These are phyloP conservation scores for Microtus oregoni DNA, from an alignment of 2,113 vertebrate species.

Conservation along the genomic window DNA sequence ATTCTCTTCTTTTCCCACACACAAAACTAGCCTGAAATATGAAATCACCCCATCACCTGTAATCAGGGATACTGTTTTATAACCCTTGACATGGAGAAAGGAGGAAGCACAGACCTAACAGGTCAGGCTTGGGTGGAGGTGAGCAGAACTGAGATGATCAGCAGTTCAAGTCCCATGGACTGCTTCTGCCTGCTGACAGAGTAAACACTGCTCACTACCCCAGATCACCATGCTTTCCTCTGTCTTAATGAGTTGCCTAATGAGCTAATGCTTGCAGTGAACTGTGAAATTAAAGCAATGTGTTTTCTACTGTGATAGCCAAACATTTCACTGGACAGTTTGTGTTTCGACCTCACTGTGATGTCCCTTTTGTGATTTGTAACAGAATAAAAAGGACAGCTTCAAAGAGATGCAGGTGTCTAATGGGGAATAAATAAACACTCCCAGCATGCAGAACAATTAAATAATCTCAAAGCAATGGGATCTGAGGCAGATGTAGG, in stretches of 20 bases:
- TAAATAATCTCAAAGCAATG: slow-evolving; percentile 62
- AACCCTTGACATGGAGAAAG: neutral
- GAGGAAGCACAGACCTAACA: neutral
- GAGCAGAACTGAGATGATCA: neutral
- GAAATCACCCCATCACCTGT: neutral
- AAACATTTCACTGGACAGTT: slow-evolving; percentile 50
- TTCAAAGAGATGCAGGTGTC: slow-evolving; percentile 45
- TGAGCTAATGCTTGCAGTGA: slow-evolving; percentile 36
- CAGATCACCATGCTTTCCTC: slow-evolving; percentile 6
- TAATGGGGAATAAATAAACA: slow-evolving; percentile 50
- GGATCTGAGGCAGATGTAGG: slow-evolving; percentile 22
- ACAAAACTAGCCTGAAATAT: slow-evolving; percentile 12
- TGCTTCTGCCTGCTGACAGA: neutral
- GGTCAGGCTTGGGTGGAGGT: neutral
- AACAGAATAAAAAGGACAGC: slow-evolving; percentile 52
- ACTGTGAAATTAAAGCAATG: slow-evolving; percentile 58
- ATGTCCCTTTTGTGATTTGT: slow-evolving; percentile 40
- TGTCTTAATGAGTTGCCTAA: slow-evolving; percentile 68
- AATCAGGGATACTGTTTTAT: neutral
- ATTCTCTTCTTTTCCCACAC: neutral
- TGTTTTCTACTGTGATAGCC: slow-evolving; percentile 52
- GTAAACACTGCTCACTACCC: neutral
- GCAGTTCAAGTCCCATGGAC: neutral
- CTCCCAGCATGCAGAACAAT: slow-evolving; percentile 60
- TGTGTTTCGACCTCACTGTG: neutral